phyloP scores from a whole-genome alignment of 2,113 vertebrate species.

The Nymphicus hollandicus region DNA sequence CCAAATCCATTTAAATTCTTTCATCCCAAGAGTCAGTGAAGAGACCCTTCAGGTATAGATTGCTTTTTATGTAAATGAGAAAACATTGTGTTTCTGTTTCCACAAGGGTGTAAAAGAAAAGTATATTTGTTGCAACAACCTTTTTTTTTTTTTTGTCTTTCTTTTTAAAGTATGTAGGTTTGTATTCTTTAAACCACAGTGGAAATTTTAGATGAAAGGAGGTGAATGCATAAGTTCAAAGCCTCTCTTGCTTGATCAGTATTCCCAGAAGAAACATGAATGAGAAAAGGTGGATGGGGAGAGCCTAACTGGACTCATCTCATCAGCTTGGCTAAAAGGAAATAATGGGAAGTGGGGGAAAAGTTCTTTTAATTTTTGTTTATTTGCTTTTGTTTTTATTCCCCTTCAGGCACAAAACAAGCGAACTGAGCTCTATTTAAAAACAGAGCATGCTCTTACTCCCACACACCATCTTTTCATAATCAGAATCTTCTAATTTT shows the following conservation, averaged over 20 bases:
- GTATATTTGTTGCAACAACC: background rate
- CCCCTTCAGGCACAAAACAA: background rate
- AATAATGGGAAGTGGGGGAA: background rate
- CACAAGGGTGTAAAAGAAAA: background rate
- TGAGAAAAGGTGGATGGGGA: background rate
- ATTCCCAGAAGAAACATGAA: slow-evolving; percentile 17
- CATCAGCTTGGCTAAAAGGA: background rate
- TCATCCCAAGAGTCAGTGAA: background rate
- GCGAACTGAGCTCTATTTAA: background rate
- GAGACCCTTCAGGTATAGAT: background rate
- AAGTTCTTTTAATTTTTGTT: background rate
- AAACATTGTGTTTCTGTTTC: background rate
- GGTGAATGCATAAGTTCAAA: slow-evolving; percentile 44
- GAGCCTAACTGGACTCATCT: background rate
- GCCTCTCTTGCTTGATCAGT: background rate
- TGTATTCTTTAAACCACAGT: slow-evolving; percentile 1
- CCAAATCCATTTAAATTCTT: background rate
- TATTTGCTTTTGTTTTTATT: slow-evolving; percentile 28
- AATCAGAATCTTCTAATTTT: background rate
- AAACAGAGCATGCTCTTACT: background rate
- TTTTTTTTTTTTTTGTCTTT: background rate
- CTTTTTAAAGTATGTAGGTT: background rate
- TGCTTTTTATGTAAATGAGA: background rate
- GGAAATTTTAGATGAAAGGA: slow-evolving; percentile 44
- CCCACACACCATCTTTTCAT: background rate